These are phyloP conservation scores for Ormyrus nitidulus DNA, from an alignment of 2,888 invertebrate genomes.

Conservation along the genomic window DNA sequence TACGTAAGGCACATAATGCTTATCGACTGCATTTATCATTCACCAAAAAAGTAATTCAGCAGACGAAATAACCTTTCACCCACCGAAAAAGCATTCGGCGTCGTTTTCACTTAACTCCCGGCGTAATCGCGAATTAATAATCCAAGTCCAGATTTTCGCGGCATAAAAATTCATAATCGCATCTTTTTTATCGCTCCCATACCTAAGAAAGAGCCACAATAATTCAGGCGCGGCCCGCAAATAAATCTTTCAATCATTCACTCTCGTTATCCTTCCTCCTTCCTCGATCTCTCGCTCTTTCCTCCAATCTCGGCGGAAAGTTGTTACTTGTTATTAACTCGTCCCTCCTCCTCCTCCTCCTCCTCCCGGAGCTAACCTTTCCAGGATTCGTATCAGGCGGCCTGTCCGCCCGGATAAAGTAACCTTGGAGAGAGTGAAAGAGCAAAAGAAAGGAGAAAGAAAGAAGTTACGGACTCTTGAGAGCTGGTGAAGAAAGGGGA, in stretches of 20 bases:
- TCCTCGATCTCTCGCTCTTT: conserved; percentile 25
- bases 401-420: conserved; percentile 47
- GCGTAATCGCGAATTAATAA: too few relatives aligned
- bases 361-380: conserved; percentile 14
- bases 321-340: conserved; percentile 55
- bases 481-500: neutral
- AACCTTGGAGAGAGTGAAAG: conserved; percentile 32
- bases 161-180: neutral
- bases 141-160: too few relatives aligned
- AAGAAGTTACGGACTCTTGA: conserved; percentile 21
- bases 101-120: too few relatives aligned
- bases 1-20: too few relatives aligned
- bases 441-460: neutral
- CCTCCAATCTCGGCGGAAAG: conserved; percentile 44
- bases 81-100: too few relatives aligned
- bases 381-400: conserved; percentile 52
- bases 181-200: neutral
- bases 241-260: conserved; percentile 48
- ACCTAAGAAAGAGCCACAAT: neutral
- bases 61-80: too few relatives aligned
- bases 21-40: too few relatives aligned
- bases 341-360: conserved; percentile 21
- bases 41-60: too few relatives aligned
- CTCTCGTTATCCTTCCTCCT: conserved; percentile 35
- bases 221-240: neutral